Evolutionary conservation across 2,797 vertebrate species (phyloP), one percentile per base, ranked within the genome.

Genomic region (Remorina albescens): DNA sequence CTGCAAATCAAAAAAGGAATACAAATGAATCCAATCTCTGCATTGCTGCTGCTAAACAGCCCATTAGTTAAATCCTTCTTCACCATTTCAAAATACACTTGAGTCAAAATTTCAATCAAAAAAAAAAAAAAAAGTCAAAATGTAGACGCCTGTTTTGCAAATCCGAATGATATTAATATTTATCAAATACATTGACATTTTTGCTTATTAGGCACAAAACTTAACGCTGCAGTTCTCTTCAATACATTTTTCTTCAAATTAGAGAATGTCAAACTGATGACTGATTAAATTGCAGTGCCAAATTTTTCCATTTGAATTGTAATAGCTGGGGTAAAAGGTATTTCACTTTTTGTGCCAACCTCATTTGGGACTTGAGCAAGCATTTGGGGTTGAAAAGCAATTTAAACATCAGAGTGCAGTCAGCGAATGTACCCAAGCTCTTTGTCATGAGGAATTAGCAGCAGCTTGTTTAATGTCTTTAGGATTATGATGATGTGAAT

Each of bases 401-500:
- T 76, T 82, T 86, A 83, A 80, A 76, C 69, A 78, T 81, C 55
- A 71, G 66, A 80, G 78, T 75, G 46, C 54, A 82, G 75, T 78
- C 55, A 37, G 36, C 62, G 67, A 86, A 85, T 71, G 83, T 26
- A 8, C 63, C 70, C 30, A n/a, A 81, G 76, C 82, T 86, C 76
- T 91, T 88, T 91, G 77, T 91, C 85, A 80, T 80, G 78, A 87
- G 80, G 68, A 89, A 89, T 91, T 90, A 92, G 75, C 83, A 82
- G 78, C 82, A 82, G 86, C 86, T 80, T 86, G 80, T 89, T 90
- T 85, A 89, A 92, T 90, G 80, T 90, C 78, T 91, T 89, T 86
- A 79, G 82, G 86, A 91, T 93, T 91, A 89, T 91, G 84, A 90
- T 91, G 83, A 92, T 87, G 80, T 86, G 76, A 91, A 84, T 71